These are phyloP conservation scores for Hemibagrus wyckioides DNA, from an alignment of 2,113 vertebrate species.

Conservation along the genomic window DNA sequence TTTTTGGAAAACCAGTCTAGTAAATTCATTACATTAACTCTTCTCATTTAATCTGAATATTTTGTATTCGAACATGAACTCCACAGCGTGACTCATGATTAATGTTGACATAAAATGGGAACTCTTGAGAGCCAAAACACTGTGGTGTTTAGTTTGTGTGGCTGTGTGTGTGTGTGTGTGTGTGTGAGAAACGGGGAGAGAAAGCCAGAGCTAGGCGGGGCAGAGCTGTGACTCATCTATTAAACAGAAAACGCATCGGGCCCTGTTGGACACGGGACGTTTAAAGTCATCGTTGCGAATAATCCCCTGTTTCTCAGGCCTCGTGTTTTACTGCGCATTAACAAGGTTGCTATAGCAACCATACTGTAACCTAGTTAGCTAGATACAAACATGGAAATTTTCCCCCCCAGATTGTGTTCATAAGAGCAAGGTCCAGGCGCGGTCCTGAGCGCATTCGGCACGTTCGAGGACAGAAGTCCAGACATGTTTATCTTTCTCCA, in stretches of 20 bases:
- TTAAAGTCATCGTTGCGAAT: neutral
- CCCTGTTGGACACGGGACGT: neutral
- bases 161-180: neutral
- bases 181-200: neutral
- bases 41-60: too few species aligned
- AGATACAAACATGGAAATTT: neutral
- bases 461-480: neutral
- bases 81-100: neutral
- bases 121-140: neutral
- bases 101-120: neutral
- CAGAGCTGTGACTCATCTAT: conserved; percentile 31
- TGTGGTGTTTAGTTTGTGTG: neutral
- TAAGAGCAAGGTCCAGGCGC: neutral
- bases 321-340: neutral
- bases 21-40: too few species aligned
- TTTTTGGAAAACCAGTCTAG: neutral
- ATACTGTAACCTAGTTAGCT: neutral
- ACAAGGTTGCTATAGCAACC: neutral
- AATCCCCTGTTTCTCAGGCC: neutral
- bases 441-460: neutral
- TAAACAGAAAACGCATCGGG: neutral
- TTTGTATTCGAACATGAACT: neutral
- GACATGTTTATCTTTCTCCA: neutral
- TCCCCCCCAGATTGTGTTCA: neutral
- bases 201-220: neutral